phyloP scores from a whole-genome alignment of 2,888 invertebrate genomes.

The Temnothorax ravouxi region DNA sequence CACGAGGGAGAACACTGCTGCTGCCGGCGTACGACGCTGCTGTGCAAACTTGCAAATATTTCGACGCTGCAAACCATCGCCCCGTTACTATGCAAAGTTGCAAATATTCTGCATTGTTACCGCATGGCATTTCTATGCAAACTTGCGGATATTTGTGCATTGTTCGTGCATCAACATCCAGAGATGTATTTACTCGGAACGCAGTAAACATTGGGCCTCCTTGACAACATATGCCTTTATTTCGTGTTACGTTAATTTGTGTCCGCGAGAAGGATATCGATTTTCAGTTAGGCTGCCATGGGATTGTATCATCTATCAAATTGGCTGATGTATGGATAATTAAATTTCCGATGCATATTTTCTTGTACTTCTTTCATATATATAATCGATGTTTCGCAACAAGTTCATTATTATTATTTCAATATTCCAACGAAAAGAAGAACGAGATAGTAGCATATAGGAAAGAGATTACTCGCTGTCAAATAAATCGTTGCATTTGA shows the following conservation, averaged over 20 bases:
- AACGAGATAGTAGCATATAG: neutral
- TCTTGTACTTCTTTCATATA: neutral
- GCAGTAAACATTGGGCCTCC: slow-evolving; percentile 20
- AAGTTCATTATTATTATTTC: neutral
- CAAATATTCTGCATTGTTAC: slow-evolving; percentile 57
- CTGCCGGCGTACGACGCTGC: slow-evolving; percentile 45
- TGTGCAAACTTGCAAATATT: slow-evolving; percentile 57
- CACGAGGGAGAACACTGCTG: slow-evolving; percentile 4
- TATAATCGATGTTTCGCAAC: neutral
- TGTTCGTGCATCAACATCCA: slow-evolving; percentile 53
- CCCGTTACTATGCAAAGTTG: slow-evolving; percentile 55
- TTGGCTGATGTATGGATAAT: neutral
- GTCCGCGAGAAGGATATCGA: neutral
- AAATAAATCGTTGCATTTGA: slow-evolving; percentile 18
- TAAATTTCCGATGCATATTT: neutral
- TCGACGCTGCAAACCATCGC: slow-evolving; percentile 56
- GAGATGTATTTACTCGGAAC: slow-evolving; percentile 40
- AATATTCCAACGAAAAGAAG: neutral
- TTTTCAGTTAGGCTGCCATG: neutral
- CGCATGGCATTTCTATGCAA: slow-evolving; percentile 52
- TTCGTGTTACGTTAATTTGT: neutral
- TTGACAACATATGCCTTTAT: slow-evolving; percentile 14
- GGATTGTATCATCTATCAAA: neutral
- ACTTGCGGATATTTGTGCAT: slow-evolving; percentile 55
- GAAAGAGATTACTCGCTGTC: neutral